Evolutionary conservation across 2,888 invertebrate genomes (phyloP), one percentile per base, ranked within the genome.

Genomic region (Drosophila sordidula): DNA sequence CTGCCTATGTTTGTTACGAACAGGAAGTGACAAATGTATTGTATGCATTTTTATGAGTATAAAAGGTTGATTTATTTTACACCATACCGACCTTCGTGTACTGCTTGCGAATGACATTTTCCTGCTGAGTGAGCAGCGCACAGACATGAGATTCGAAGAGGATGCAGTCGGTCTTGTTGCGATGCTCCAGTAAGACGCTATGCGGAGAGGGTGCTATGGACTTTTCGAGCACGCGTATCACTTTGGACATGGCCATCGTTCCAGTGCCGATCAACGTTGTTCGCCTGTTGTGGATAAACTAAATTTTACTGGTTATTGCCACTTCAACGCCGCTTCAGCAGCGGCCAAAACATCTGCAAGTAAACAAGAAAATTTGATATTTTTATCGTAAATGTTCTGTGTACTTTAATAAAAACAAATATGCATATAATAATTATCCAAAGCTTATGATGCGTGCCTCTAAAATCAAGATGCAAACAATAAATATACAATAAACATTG

Each of bases 111-210:
- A 99, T 95, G 12, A 96, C 95, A 87, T 98, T 97, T 93, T 99
- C 98, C 92, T 96, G 96, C 39, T 95, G 77, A 8, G 91, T 90
- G 32, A 92, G 79, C 61, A 90, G 78, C 34, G 98, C 98, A 22
- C 98, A 96, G 25, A 97, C 98, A 92, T 97, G 96, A 29, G 98
- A 97, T 93, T 98, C 98, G 91, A 98, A 98, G 68, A 98, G 94
- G 55, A 98, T 93, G 36, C 97, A 96, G 75, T 96, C 96, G 88
- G 96, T 96, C 93, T 96, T 96, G 92, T 96, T 96, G 90, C 97
- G 95, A 90, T 97, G 97, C 92, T 98, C 98, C 86, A 98, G 93
- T 78, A 98, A 94, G 70, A 98, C 95, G 92, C 98, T 98, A 91
- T 98, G 98, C 11, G 98, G 97, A 91, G 95, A 96, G 55, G 97